Evolutionary conservation across 1,140 invertebrate genomes (phyloP).

Genomic region (Lordiphosa collinella): DNA sequence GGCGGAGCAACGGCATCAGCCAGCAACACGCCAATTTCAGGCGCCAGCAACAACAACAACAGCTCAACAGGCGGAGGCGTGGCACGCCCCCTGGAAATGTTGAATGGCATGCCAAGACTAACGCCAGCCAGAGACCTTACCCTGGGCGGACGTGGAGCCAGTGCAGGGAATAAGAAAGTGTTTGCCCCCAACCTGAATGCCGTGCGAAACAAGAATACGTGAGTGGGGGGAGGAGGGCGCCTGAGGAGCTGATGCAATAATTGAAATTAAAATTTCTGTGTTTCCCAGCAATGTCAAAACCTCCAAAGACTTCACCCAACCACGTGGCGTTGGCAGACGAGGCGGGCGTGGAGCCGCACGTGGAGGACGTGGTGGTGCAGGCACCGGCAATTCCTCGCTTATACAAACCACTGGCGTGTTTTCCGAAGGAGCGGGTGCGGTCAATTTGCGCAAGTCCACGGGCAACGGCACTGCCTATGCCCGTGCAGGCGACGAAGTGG

Average conservation of each 20-base stretch:
- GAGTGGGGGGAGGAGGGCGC: slow-evolving; percentile 33
- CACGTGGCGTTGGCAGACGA: slow-evolving; percentile 37
- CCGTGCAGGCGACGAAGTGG: slow-evolving; percentile 43
- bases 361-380: slow-evolving; percentile 39
- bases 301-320: slow-evolving; percentile 68
- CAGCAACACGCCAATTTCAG: slow-evolving; percentile 23
- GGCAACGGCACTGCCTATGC: slow-evolving; percentile 39
- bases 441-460: slow-evolving; percentile 45
- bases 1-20: slow-evolving; percentile 17
- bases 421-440: slow-evolving; percentile 69
- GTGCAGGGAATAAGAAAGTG: slow-evolving; percentile 47
- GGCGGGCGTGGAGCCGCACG: slow-evolving; percentile 43
- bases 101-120: slow-evolving; percentile 54
- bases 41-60: slow-evolving; percentile 15
- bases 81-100: slow-evolving; percentile 16
- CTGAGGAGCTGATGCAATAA: neutral
- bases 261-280: neutral
- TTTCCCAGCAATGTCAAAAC: slow-evolving; percentile 65
- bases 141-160: slow-evolving; percentile 77
- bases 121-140: slow-evolving; percentile 81
- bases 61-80: slow-evolving; percentile 6
- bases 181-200: slow-evolving; percentile 76
- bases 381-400: slow-evolving; percentile 48
- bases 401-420: slow-evolving; percentile 75
- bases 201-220: slow-evolving; percentile 75